phyloP scores from a whole-genome alignment of 2,797 vertebrate genomes.

The Kryptolebias ocellatus region DNA sequence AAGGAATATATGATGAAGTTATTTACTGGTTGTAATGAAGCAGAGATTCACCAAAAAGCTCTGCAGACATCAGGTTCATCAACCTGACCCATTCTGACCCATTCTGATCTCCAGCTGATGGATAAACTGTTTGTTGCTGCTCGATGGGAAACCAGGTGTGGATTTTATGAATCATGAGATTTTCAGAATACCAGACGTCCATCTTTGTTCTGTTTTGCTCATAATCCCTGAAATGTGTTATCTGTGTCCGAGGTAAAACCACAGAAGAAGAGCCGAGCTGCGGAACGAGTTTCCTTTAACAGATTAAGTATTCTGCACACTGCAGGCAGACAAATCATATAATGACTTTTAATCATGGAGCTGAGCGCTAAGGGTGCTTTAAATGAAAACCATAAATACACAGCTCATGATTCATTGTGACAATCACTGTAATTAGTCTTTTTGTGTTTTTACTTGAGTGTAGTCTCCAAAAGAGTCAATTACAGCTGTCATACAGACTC shows the following conservation, averaged over 20 bases:
- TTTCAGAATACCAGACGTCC: too few relatives aligned
- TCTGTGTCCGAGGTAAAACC: slow-evolving; percentile 1
- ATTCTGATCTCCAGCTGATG: too few relatives aligned
- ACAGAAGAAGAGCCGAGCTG: not conserved
- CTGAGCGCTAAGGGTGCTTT: slow-evolving; percentile 11
- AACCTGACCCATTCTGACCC: too few relatives aligned
- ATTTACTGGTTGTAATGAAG: too few relatives aligned
- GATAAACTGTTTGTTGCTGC: too few relatives aligned
- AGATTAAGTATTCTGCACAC: not conserved
- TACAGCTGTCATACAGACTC: slow-evolving; percentile 18
- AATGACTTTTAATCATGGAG: slow-evolving; percentile 4
- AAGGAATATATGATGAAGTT: too few relatives aligned
- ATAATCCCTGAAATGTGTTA: too few relatives aligned
- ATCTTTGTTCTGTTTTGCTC: too few relatives aligned
- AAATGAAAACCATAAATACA: slow-evolving; percentile 21
- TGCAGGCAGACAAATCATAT: slow-evolving; percentile 3
- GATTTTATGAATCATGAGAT: too few relatives aligned
- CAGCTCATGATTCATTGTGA: slow-evolving; percentile 17
- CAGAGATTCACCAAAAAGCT: too few relatives aligned
- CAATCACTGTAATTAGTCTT: slow-evolving; percentile 35
- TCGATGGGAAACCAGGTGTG: too few relatives aligned
- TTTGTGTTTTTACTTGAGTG: slow-evolving; percentile 18
- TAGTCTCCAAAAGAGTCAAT: slow-evolving; percentile 26
- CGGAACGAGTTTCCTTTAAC: not conserved
- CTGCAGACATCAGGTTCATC: too few relatives aligned